Percentiles rank a stretch among this genome's conserved stretches.
Evolutionary conservation across 2,888 invertebrate genomes (phyloP).

Genomic region (Erebia aethiops): DNA sequence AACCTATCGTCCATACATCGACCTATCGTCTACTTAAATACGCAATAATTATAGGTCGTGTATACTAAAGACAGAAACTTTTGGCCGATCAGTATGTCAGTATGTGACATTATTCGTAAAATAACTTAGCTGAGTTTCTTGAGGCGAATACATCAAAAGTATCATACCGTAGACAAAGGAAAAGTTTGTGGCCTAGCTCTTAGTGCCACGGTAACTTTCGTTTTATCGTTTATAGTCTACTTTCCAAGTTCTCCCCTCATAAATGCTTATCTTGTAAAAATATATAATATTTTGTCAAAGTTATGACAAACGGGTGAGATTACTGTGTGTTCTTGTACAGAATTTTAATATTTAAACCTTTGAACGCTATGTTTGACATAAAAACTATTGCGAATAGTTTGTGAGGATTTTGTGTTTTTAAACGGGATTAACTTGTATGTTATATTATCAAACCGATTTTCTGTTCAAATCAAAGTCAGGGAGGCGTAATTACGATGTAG

Average conservation of each 20-base stretch:
- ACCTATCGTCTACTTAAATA: no score
- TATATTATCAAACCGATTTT: no score
- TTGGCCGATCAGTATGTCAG: not conserved
- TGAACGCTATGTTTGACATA: not conserved
- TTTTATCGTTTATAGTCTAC: conserved; percentile 52
- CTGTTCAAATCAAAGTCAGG: no score
- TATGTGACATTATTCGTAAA: not conserved
- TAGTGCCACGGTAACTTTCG: conserved; percentile 55
- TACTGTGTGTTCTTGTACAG: no score
- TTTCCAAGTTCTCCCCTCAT: conserved; percentile 2
- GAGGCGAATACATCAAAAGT: conserved; percentile 21
- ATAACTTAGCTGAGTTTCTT: conserved; percentile 52
- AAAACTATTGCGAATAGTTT: not conserved
- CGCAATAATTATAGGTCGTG: not conserved
- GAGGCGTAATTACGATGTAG: no score
- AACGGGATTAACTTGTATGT: no score
- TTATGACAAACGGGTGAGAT: not conserved
- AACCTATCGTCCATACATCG: no score
- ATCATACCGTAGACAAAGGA: conserved; percentile 54
- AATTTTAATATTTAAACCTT: not conserved
- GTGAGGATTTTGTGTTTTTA: not conserved
- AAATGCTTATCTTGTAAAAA: conserved; percentile 4
- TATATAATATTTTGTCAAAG: not conserved
- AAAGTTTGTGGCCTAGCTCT: conserved; percentile 58
- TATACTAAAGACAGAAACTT: not conserved